Conservation (phyloP, 1,140 invertebrate species). For the Hyles vespertilio region DNA sequence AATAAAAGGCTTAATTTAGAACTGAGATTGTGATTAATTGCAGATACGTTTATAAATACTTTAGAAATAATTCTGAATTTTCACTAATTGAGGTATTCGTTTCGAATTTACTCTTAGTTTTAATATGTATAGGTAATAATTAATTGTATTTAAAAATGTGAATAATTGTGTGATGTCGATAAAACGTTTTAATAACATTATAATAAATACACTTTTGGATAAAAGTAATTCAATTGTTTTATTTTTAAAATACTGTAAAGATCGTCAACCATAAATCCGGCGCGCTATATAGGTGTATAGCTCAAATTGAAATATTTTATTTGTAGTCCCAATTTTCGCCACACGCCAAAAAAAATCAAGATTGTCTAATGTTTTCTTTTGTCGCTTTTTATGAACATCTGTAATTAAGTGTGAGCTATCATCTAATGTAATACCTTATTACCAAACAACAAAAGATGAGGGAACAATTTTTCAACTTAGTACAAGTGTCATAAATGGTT, state of each 20-base stretch:
- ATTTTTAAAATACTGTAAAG: slow-evolving; percentile 9
- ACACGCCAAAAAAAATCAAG: no score
- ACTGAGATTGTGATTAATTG: slow-evolving; percentile 4
- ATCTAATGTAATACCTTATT: no score
- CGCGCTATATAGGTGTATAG: no score
- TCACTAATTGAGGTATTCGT: slow-evolving; percentile 40
- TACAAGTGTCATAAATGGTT: no score
- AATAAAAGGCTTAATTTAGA: slow-evolving; percentile 10
- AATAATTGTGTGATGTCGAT: slow-evolving; percentile 70
- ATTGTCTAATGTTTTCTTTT: no score
- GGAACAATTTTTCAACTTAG: no score
- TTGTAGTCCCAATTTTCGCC: no score
- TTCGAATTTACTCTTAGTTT: slow-evolving; percentile 70
- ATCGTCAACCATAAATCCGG: not conserved
- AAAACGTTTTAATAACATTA: slow-evolving; percentile 62
- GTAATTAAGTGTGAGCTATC: no score
- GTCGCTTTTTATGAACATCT: no score
- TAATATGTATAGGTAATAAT: slow-evolving; percentile 52
- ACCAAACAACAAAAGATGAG: no score
- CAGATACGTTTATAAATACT: not conserved
- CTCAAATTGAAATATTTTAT: no score
- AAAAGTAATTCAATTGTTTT: slow-evolving; percentile 30
- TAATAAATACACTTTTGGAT: slow-evolving; percentile 69
- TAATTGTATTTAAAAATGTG: slow-evolving; percentile 49
- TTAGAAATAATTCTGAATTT: not conserved